A percentile compares a stretch with the other conserved stretches of the same genome.
These are phyloP conservation scores for Acropternis orthonyx DNA, from an alignment of 2,797 vertebrate species.

Conservation along the genomic window DNA sequence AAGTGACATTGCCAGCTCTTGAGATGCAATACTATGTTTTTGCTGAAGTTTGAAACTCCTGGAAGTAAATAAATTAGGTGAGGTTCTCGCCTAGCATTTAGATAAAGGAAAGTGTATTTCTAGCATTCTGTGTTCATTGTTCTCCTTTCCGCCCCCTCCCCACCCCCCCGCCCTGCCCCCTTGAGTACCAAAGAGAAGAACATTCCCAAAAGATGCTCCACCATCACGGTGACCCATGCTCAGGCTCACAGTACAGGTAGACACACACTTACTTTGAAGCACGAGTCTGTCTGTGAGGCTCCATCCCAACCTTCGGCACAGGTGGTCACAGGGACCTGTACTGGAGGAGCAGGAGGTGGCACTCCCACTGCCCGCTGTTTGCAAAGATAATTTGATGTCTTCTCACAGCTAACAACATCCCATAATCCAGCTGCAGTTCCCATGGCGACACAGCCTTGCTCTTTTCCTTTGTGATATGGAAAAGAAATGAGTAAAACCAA, in stretches of 20 bases:
- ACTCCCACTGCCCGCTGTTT: conserved; percentile 81
- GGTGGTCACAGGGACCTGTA: conserved; percentile 42
- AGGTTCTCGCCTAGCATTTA: neutral
- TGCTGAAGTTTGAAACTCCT: neutral
- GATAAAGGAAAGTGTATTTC: neutral
- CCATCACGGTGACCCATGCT: fast-evolving
- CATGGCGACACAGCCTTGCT: conserved; percentile 88
- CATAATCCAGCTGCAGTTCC: conserved; percentile 88
- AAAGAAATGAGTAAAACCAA: neutral
- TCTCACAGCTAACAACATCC: conserved; percentile 86
- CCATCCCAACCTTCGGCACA: conserved; percentile 81
- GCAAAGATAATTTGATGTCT: conserved; percentile 88
- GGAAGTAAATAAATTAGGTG: neutral
- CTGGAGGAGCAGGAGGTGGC: conserved; percentile 67
- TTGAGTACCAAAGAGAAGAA: neutral
- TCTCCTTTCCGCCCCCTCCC: no score
- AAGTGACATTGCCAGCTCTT: neutral
- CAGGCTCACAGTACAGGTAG: neutral
- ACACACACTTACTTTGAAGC: conserved; percentile 79
- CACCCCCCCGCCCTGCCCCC: no score
- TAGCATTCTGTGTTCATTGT: neutral
- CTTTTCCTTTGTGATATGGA: conserved; percentile 76
- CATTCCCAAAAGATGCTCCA: neutral
- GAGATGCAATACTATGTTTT: neutral
- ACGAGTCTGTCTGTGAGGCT: conserved; percentile 57